Conservation (phyloP, 2,888 invertebrate species). For the Noctua pronuba region DNA sequence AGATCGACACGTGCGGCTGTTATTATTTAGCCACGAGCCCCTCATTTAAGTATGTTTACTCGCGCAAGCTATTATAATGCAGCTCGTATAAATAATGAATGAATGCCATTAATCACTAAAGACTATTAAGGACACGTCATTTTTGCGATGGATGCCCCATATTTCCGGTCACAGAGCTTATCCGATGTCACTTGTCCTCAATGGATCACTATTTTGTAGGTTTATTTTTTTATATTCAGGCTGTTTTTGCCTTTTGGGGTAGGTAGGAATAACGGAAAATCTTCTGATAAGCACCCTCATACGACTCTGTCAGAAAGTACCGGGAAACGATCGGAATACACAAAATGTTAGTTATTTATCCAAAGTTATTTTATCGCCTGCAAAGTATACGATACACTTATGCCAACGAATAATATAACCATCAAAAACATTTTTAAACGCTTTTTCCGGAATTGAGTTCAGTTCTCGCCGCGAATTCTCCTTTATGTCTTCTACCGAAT, state of each 20-base stretch:
- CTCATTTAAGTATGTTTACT: neutral
- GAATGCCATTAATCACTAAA: conserved; percentile 44
- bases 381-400: no score
- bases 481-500: no score
- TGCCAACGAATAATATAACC: no score
- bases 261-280: neutral
- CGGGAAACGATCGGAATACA: no score
- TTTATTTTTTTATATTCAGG: neutral
- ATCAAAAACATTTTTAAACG: no score
- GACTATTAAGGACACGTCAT: conserved; percentile 37
- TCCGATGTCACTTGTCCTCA: conserved; percentile 41
- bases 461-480: no score
- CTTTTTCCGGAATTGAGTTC: no score
- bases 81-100: conserved; percentile 32
- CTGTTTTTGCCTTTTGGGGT: neutral
- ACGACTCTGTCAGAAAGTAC: no score
- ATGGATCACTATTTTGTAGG: conserved; percentile 32
- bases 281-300: neutral
- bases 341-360: no score
- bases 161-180: conserved; percentile 38
- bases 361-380: no score
- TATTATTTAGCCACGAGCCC: neutral
- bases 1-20: neutral
- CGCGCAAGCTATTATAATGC: conserved; percentile 6
- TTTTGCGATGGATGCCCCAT: conserved; percentile 47